A percentile compares a stretch with the other conserved stretches of the same genome.
Conservation (phyloP, 2,113 vertebrate species). For the Equus przewalskii region DNA sequence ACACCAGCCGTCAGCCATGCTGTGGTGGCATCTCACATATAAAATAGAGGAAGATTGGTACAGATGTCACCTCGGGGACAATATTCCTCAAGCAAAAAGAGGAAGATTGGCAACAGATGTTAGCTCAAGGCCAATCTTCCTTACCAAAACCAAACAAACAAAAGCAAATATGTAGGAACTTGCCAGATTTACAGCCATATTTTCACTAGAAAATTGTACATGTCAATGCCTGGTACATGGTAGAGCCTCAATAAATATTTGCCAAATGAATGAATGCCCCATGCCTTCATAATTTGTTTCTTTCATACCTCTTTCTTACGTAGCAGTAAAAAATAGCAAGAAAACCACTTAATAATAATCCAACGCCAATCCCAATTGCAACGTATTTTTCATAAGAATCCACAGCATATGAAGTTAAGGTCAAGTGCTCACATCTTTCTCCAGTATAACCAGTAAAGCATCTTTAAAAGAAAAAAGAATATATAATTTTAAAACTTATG, state of each 20-base stretch:
- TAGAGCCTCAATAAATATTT: neutral
- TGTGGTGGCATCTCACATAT: no score
- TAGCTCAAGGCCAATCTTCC: no score
- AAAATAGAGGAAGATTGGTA: no score
- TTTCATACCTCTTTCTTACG: conserved; percentile 87
- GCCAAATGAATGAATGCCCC: neutral
- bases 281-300: conserved; percentile 33
- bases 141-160: neutral
- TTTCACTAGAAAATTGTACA: neutral
- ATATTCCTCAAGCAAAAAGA: no score
- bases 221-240: neutral
- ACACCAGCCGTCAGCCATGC: no score
- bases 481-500: neutral
- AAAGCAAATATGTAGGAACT: neutral
- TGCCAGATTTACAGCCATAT: neutral
- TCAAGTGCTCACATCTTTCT: conserved; percentile 90
- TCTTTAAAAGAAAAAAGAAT: conserved; percentile 80
- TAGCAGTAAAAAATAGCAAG: conserved; percentile 88
- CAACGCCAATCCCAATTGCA: conserved; percentile 88
- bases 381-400: conserved; percentile 88
- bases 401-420: conserved; percentile 86
- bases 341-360: conserved; percentile 87
- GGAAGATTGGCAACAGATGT: no score
- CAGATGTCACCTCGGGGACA: no score
- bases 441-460: conserved; percentile 89